Conservation (phyloP, 2,797 vertebrate species). For the Sebastes steindachneri region DNA sequence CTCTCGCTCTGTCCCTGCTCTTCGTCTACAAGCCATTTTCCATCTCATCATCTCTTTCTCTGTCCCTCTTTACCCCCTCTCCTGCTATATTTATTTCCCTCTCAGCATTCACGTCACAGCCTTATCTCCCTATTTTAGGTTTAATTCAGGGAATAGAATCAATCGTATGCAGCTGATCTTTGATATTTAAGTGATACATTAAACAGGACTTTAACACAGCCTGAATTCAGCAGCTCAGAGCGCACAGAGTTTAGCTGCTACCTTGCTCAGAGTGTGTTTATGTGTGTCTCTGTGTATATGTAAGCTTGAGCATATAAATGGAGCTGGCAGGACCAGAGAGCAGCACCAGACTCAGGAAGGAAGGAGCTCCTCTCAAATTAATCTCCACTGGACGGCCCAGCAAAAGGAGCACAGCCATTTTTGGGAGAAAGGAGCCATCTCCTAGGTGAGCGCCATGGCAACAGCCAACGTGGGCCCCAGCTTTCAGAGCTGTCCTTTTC, state of each 20-base stretch:
- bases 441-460: conserved; percentile 83
- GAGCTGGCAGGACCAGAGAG: conserved; percentile 60
- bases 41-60: conserved; percentile 21
- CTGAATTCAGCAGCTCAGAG: not conserved
- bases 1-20: conserved; percentile 18
- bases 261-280: conserved; percentile 7
- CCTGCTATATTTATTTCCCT: not conserved
- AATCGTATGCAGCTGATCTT: conserved; percentile 3
- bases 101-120: conserved; percentile 20
- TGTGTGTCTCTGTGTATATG: conserved; percentile 11
- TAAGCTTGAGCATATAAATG: conserved; percentile 48
- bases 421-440: conserved; percentile 79
- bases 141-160: conserved; percentile 12
- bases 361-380: conserved; percentile 75
- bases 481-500: conserved; percentile 76
- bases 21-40: conserved; percentile 17
- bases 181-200: conserved; percentile 22
- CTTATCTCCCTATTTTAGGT: not conserved
- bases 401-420: conserved; percentile 79
- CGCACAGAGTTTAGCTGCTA: conserved; percentile 6
- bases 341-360: conserved; percentile 72
- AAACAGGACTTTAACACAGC: not conserved
- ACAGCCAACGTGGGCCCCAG: conserved; percentile 76
- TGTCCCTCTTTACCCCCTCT: not conserved
- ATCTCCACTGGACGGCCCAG: conserved; percentile 72